Conservation (phyloP, 2,888 invertebrate species). For the Invenusta paracnida region DNA sequence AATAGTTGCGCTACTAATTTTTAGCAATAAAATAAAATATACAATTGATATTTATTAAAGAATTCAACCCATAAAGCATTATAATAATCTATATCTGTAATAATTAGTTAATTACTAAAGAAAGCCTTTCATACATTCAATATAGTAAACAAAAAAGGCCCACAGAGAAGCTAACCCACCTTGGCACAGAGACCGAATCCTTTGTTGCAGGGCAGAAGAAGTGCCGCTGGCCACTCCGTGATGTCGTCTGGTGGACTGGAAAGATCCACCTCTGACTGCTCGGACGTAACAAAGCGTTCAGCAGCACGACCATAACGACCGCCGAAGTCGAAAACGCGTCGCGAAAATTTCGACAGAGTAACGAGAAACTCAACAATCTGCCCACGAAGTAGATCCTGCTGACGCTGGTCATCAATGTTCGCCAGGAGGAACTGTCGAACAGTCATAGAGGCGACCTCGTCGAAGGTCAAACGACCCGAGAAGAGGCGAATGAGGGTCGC, state of each 20-base stretch:
- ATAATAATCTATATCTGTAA: too few species aligned
- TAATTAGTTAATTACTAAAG: too few species aligned
- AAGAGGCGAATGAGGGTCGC: background rate
- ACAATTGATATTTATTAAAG: too few species aligned
- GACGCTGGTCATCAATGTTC: background rate
- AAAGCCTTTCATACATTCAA: too few species aligned
- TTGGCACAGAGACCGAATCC: conserved; percentile 3
- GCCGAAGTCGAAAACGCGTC: background rate
- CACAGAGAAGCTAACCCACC: too few species aligned
- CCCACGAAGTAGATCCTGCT: background rate
- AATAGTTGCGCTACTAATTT: too few species aligned
- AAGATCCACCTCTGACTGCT: background rate
- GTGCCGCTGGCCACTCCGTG: background rate
- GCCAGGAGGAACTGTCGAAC: background rate
- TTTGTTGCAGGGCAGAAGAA: background rate
- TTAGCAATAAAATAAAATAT: too few species aligned
- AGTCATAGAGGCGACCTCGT: background rate
- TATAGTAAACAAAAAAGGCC: too few species aligned
- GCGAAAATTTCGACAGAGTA: background rate
- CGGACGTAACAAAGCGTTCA: background rate
- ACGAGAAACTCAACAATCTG: background rate
- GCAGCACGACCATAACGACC: conserved; percentile 14
- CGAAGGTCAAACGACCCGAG: background rate
- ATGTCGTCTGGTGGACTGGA: background rate
- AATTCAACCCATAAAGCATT: too few species aligned